Evolutionary conservation across 2,113 vertebrate species (phyloP).

Genomic region (Nannospalax galili): DNA sequence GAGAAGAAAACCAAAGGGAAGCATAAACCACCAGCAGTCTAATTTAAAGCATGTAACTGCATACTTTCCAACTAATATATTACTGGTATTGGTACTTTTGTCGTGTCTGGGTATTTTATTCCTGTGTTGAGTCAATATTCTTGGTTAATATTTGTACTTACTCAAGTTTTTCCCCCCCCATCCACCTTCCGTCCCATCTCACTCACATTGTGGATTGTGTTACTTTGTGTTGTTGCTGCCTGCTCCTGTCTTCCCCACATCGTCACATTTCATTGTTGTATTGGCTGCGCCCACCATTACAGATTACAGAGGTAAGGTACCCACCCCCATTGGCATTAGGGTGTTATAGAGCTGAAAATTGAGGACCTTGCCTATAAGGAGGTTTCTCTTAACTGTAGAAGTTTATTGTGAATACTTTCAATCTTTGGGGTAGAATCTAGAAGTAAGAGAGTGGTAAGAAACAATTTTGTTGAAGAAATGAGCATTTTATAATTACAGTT

Average conservation of each 20-base stretch:
- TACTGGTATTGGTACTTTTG: conserved; percentile 76
- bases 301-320: conserved; percentile 90
- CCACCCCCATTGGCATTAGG: conserved; percentile 32
- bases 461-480: conserved; percentile 42
- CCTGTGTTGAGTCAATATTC: conserved; percentile 87
- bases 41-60: conserved; percentile 74
- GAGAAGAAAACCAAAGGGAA: conserved; percentile 42
- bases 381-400: background rate
- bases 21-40: background rate
- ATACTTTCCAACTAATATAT: conserved; percentile 79
- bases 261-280: conserved; percentile 91
- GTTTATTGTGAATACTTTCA: conserved; percentile 20
- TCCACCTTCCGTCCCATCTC: conserved; percentile 85
- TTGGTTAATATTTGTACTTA: conserved; percentile 89
- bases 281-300: conserved; percentile 90
- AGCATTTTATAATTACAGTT: conserved; percentile 48
- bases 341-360: conserved; percentile 53
- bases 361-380: background rate
- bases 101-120: conserved; percentile 84
- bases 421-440: conserved; percentile 43
- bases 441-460: conserved; percentile 38
- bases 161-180: conserved; percentile 87
- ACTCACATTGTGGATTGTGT: conserved; percentile 90
- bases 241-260: conserved; percentile 88
- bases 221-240: conserved; percentile 89